These are phyloP conservation scores for Ascidia mentula DNA, from an alignment of 23 tunicate species.

Conservation along the genomic window DNA sequence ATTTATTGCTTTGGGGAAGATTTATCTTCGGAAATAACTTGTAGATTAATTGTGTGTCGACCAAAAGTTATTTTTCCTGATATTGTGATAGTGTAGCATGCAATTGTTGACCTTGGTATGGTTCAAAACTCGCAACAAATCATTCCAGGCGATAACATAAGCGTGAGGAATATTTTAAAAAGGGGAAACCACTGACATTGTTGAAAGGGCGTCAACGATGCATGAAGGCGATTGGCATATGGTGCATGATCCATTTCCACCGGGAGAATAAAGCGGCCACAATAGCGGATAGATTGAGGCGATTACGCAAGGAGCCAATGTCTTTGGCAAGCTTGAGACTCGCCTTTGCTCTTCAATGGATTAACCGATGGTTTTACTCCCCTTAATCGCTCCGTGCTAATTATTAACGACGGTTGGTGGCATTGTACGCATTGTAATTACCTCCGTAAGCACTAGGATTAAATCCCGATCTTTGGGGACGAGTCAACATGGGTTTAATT, in stretches of 20 bases:
- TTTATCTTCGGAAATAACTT: too few species aligned
- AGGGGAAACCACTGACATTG: too few species aligned
- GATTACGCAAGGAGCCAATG: neutral
- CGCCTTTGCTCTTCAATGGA: constrained; percentile 3
- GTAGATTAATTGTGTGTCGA: too few species aligned
- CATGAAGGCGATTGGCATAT: constrained; percentile 1
- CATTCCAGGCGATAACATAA: too few species aligned
- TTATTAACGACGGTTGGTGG: neutral
- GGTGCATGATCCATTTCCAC: neutral
- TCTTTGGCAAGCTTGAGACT: neutral
- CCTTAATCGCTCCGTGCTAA: neutral
- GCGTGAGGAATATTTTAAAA: too few species aligned
- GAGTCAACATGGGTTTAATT: constrained; percentile 1
- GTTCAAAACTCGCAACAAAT: too few species aligned
- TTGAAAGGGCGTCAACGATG: too few species aligned
- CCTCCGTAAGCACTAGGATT: neutral
- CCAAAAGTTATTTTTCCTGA: too few species aligned
- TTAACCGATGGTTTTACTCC: neutral
- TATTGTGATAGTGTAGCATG: too few species aligned
- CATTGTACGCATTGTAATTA: neutral
- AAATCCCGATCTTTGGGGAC: neutral
- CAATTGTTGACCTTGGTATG: too few species aligned
- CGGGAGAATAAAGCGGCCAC: neutral
- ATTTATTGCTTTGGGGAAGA: too few species aligned
- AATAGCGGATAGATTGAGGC: neutral